Evolutionary conservation across 2,888 invertebrate genomes (phyloP), one percentile per base, ranked within the genome.

Genomic region (Drosophila atripex): DNA sequence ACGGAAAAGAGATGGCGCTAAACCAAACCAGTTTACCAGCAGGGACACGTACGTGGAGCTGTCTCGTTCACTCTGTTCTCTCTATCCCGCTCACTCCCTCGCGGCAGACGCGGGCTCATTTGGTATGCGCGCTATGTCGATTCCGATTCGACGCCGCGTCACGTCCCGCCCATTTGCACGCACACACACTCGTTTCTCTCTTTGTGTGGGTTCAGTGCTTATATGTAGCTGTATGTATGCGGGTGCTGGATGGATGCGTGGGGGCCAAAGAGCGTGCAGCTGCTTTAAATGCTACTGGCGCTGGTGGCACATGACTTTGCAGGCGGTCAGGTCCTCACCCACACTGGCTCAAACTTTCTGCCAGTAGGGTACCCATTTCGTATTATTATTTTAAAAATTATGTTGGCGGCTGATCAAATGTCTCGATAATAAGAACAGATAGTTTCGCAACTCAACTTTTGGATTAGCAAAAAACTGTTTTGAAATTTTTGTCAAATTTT

Each of bases 81-180:
- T 45, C 61, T 45, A 21, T 58, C 70, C 35, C 45, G 23, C 51
- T 66, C 58, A 38, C 54, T 63, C 53, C 8, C 18, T 14, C 57
- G 21, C n/a, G 45, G 56, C 53, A 49, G 43, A 56, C 58, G 28
- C 59, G 68, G n/a, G 66, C 90, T 90, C 88, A 90, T 90, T 90
- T 88, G 80, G 90, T 90, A 90, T 90, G 90, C 90, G 89, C 84
- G 77, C 82, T 80, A 85, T 85, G 90, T 90, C 88, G 90, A 90
- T 88, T 90, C 89, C 90, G 90, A 90, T 89, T 89, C 89, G 89
- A 89, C 88, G 90, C 89, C 89, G 90, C 23, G 92, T 92, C 92
- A 92, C 92, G 92, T 92, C 92, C 92, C 92, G 92, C 92, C 92
- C 92, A 92, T 91, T 91, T 91, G 91, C 90, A 89, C 89, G 80